Conservation (phyloP, 2,888 invertebrate genomes). For the Myopa tessellatipennis region DNA sequence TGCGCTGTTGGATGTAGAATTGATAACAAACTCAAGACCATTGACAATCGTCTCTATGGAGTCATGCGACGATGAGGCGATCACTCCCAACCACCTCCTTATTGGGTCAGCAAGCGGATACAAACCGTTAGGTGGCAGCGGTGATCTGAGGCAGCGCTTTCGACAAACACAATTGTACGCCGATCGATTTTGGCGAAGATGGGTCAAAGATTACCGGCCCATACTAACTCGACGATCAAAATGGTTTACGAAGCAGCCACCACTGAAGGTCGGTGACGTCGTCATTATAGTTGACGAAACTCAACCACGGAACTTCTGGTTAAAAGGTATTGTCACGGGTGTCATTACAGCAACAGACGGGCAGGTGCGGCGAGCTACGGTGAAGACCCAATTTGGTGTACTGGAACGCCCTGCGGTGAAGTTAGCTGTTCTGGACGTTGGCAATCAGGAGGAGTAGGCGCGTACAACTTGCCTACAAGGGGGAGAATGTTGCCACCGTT, state of each 20-base stretch:
- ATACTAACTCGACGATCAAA: conserved; percentile 40
- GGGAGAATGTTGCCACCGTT: conserved; percentile 33
- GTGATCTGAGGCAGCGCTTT: not conserved
- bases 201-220: conserved; percentile 43
- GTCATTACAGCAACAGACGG: conserved; percentile 6
- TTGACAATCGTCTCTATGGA: conserved; percentile 37
- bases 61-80: conserved; percentile 43
- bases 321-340: conserved; percentile 40
- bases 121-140: not conserved
- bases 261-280: conserved; percentile 40
- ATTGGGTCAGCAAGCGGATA: conserved; percentile 6
- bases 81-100: conserved; percentile 45
- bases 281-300: conserved; percentile 42
- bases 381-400: conserved; percentile 17
- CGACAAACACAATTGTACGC: conserved; percentile 37
- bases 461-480: conserved; percentile 33
- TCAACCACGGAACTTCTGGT: conserved; percentile 41
- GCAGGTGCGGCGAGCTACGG: conserved; percentile 12
- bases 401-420: conserved; percentile 37
- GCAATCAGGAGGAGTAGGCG: conserved; percentile 29
- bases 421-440: conserved; percentile 39
- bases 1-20: conserved; percentile 42
- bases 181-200: conserved; percentile 46
- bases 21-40: conserved; percentile 42
- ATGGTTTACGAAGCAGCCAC: conserved; percentile 39